Evolutionary conservation across 2,797 vertebrate species (phyloP), one percentile per base, ranked within the genome.

Genomic region (Epinephelus coioides): DNA sequence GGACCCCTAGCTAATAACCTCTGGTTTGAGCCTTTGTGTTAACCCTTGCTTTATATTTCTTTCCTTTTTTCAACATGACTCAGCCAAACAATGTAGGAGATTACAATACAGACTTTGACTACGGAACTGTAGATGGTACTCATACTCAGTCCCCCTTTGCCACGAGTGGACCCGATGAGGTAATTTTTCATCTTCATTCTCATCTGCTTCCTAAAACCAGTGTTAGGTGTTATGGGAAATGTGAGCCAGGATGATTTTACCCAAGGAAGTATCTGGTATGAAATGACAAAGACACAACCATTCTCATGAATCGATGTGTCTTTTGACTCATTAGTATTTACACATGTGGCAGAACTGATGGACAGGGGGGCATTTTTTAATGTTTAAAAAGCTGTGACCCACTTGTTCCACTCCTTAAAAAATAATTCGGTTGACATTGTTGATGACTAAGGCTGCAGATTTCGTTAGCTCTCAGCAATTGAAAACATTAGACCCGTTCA

Each of bases 41-140:
- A 95, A 94, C 89, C 78, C 76, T 91, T 51, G 84, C 91, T 94
- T 94, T 79, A 86, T 92, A 94, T 91, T 94, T 93, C 90, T 94
- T 92, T 89, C 94, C 89, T 94, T 95, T 93, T 94, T 94, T 90
- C 91, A 91, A 89, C 92, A 92, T 93, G 88, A 93, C 88, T 92
- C 94, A 99, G 98, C 96, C 95, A 93, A 99, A 98, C 76, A 87
- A 95, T 93, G 92, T 99, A 93, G 96, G 96, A 92, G 97, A 97
- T 86, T 98, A 97, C 93, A 97, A 92, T 94, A 96, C 96, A 94
- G 94, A 95, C 87, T 91, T 59, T 95, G 96, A 97, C 93, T 99
- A 98, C 88, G 97, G 96, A 93, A 97, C 96, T 84, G 84, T 96
- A 94, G 96, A 94, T 87, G 93, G 87, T 89, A 94, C 96, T 83